phyloP scores from a whole-genome alignment of 2,888 invertebrate species.

The Pseudeuparius sepicola region DNA sequence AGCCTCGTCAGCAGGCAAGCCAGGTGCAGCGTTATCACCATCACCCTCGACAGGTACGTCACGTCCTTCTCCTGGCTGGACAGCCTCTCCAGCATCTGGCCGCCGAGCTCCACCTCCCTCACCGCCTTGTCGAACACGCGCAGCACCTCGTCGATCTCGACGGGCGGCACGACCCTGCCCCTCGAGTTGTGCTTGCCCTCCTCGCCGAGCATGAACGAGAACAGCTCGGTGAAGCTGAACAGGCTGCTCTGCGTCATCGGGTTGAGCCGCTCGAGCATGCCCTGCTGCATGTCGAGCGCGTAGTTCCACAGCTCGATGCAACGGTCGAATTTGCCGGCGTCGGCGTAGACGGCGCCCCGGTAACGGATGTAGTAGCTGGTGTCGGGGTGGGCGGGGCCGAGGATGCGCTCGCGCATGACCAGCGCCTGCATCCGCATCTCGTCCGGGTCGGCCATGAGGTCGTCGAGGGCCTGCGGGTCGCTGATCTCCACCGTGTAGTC shows the following conservation, averaged over 20 bases:
- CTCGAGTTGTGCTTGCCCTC: conserved; percentile 51
- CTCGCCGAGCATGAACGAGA: conserved; percentile 89
- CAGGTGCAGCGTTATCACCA: conserved; percentile 78
- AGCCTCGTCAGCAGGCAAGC: conserved; percentile 65
- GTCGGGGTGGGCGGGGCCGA: conserved; percentile 89
- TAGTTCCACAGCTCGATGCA: conserved; percentile 96
- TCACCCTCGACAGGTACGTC: conserved; percentile 70
- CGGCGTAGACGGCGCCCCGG: conserved; percentile 64
- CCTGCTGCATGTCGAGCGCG: conserved; percentile 92
- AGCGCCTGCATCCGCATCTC: conserved; percentile 94
- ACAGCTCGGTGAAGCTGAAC: conserved; percentile 89
- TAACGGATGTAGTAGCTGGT: conserved; percentile 94
- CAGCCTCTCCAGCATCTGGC: conserved; percentile 48
- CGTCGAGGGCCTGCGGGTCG: conserved; percentile 68
- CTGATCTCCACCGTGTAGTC: conserved; percentile 79
- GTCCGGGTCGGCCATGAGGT: conserved; percentile 85
- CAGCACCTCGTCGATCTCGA: conserved; percentile 72
- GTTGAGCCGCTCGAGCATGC: conserved; percentile 83
- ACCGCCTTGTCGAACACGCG: conserved; percentile 75
- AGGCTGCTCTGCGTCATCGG: conserved; percentile 92
- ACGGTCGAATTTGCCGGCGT: conserved; percentile 77
- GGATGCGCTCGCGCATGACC: conserved; percentile 82
- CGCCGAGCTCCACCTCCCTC: conserved; percentile 60
- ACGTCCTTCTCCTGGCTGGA: conserved; percentile 60
- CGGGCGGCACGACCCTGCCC: conserved; percentile 54